Percentiles rank a stretch among this genome's conserved stretches.
Conservation (phyloP, 2,797 vertebrate genomes). For the Lagodon rhomboides region DNA sequence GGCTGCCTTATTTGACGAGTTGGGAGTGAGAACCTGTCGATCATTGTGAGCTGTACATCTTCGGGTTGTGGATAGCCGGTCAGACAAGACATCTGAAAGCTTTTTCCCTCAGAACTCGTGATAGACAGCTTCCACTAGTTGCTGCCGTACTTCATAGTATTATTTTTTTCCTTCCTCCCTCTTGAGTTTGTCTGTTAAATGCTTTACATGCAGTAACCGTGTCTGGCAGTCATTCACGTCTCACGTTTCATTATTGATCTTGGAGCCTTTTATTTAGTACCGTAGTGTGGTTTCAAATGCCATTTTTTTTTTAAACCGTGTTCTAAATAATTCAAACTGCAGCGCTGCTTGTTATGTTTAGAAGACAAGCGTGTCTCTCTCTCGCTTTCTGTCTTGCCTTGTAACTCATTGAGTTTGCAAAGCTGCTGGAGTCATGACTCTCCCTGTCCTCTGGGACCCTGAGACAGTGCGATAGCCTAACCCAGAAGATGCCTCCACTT, state of each 20-base stretch:
- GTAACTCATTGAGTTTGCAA: conserved; percentile 20
- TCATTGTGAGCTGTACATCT: neutral
- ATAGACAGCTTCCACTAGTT: neutral
- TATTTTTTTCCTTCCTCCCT: neutral
- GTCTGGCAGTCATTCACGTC: conserved; percentile 11
- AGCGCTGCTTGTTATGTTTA: neutral
- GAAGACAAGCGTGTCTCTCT: neutral
- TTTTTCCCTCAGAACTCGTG: neutral
- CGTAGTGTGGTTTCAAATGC: neutral
- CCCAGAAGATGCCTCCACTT: conserved; percentile 47
- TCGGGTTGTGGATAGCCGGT: neutral
- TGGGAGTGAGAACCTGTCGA: too few relatives aligned
- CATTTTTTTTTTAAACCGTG: neutral
- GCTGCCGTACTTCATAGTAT: neutral
- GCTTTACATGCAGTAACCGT: neutral
- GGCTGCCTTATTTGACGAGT: too few relatives aligned
- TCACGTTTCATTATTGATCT: neutral
- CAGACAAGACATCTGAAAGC: neutral
- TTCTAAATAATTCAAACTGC: neutral
- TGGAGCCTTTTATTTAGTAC: conserved; percentile 5
- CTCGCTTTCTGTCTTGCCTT: neutral
- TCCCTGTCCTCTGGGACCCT: conserved; percentile 33
- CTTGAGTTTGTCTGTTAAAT: conserved; percentile 2
- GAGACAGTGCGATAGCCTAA: conserved; percentile 50
- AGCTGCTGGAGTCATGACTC: conserved; percentile 41